These are phyloP conservation scores for Chalcis sispes DNA, from an alignment of 2,888 invertebrate genomes.

Conservation along the genomic window DNA sequence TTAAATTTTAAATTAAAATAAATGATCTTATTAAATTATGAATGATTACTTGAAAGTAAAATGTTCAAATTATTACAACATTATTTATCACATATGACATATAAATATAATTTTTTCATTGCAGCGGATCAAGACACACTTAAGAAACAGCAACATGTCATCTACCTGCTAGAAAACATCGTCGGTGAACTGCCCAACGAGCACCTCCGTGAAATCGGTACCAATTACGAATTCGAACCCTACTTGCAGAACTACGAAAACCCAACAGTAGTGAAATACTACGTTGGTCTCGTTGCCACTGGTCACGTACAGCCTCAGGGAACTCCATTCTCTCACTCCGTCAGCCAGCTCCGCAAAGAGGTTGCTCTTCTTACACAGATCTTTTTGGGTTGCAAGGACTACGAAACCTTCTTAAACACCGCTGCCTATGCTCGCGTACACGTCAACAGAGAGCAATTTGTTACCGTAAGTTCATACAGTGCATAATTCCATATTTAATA, in stretches of 20 bases:
- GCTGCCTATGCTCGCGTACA: conserved; percentile 83
- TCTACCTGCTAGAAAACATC: conserved; percentile 80
- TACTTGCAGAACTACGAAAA: conserved; percentile 79
- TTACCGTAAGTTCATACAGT: conserved; percentile 69
- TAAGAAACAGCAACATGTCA: conserved; percentile 78
- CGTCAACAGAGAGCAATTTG: conserved; percentile 84
- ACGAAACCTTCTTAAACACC: conserved; percentile 82
- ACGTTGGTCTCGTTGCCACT: conserved; percentile 78
- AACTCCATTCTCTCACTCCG: conserved; percentile 81
- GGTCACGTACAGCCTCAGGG: conserved; percentile 80
- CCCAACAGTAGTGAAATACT: conserved; percentile 77
- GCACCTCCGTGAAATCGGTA: conserved; percentile 79
- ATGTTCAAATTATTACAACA: not conserved
- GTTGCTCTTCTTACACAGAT: conserved; percentile 82
- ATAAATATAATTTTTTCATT: conserved; percentile 40
- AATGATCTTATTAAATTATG: not conserved
- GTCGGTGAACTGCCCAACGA: conserved; percentile 80
- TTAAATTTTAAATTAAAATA: not conserved
- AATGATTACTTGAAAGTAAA: not conserved
- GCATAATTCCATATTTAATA: no score
- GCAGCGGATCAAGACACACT: conserved; percentile 79
- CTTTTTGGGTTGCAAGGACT: conserved; percentile 84
- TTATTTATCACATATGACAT: not conserved
- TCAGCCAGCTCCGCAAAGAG: conserved; percentile 81
- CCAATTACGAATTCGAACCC: conserved; percentile 79